Evolutionary conservation across 2,888 invertebrate species (phyloP), one percentile per base, ranked within the genome.

Genomic region (Oscheius sp.): DNA sequence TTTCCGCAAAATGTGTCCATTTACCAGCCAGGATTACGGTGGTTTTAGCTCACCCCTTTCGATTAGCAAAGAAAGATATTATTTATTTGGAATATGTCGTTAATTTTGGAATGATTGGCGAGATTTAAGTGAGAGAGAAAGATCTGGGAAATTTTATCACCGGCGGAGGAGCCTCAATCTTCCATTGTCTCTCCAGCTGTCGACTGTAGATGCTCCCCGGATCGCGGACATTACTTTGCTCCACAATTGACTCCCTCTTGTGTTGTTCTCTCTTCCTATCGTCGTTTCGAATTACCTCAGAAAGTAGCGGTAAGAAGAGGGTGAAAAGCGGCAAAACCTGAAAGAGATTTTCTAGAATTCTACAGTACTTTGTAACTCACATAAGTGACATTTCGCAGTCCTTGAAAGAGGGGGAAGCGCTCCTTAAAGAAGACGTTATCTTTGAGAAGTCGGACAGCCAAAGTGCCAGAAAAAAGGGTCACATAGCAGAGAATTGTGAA

Each of bases 351-450:
- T 37, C 37, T 15, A 37, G 8, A 12, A 34, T 10, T 34, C 6
- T 6, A 10, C 12, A 12, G 6, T 12, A 27, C 10, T 8, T 31
- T 29, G 34, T 17, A 57, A 57, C 45, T 61, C 25, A 61, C 61
- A 42, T 61, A 61, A 12, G 61, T 45, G n/a, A 61, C 45, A 27
- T 45, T 61, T 31, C 61, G 17, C 10, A 61, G 45, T 5, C 61
- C 61, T 45, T 61, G 61, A n/a, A 61, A 61, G 15, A 61, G 61
- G 8, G 61, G 61, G n/a, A 61, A 61, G 15, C 42, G 61, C 1
- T 27, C 29, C 20, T 25, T 61, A 3, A 61, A 61, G n/a, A 61
- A 61, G 27, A 25, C 8, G 27, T 42, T 27, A 5, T 45, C 45
- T 17, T 61, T 42, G 25, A 61, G n/a, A 10, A 61, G n/a, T 2